A percentile compares a stretch with the other conserved stretches of the same genome.
Evolutionary conservation across 1,140 invertebrate species (phyloP).

Genomic region (Agrilus planipennis): DNA sequence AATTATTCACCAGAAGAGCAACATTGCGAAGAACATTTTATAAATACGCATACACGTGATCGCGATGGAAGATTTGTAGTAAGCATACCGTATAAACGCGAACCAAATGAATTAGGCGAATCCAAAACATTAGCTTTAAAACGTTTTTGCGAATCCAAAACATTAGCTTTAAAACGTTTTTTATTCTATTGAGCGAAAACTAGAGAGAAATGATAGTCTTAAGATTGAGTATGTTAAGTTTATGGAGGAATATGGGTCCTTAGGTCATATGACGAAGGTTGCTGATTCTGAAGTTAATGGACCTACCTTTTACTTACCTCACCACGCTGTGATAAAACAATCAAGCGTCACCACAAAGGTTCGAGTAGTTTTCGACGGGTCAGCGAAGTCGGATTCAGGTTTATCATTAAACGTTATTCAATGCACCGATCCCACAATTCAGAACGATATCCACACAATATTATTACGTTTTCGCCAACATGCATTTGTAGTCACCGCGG

Average conservation of each 20-base stretch:
- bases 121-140: too few relatives aligned
- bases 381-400: conserved; percentile 15
- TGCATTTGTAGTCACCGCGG: too few relatives aligned
- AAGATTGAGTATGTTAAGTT: too few relatives aligned
- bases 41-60: not conserved
- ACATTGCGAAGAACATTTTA: conserved; percentile 5
- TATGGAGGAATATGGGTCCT: too few relatives aligned
- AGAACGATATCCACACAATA: too few relatives aligned
- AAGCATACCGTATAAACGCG: too few relatives aligned
- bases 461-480: too few relatives aligned
- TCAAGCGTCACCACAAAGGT: conserved; percentile 20
- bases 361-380: conserved; percentile 28
- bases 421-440: too few relatives aligned
- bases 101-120: too few relatives aligned
- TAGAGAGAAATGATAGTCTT: conserved; percentile 5
- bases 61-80: conserved; percentile 14
- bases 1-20: not conserved
- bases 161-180: too few relatives aligned
- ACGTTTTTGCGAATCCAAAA: too few relatives aligned
- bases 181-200: conserved; percentile 10
- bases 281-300: not conserved
- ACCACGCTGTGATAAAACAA: conserved; percentile 27
- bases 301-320: conserved; percentile 28
- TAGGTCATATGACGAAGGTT: conserved; percentile 11
- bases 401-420: too few relatives aligned